Conservation (phyloP, 2,888 invertebrate species). For the Ichneumoninae sp. region DNA sequence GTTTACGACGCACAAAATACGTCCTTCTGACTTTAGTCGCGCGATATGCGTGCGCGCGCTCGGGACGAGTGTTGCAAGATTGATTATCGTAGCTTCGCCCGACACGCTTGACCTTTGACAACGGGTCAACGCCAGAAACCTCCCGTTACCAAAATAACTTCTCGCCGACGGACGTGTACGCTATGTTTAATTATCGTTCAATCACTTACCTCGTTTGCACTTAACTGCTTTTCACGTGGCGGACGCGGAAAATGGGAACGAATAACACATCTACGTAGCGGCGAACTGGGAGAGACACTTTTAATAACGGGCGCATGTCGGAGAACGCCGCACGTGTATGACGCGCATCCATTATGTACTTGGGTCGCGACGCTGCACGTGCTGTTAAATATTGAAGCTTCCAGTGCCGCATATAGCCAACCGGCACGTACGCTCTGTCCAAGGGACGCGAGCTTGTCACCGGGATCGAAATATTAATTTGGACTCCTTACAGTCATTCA, state of each 20-base stretch:
- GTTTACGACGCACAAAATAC: neutral
- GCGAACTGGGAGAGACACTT: neutral
- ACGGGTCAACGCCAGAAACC: slow-evolving; percentile 17
- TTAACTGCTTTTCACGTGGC: neutral
- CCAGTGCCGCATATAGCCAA: slow-evolving; percentile 8
- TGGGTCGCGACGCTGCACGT: slow-evolving; percentile 15
- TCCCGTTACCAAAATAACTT: slow-evolving; percentile 32
- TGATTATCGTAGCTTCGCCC: neutral
- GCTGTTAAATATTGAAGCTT: slow-evolving; percentile 29
- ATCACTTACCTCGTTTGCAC: neutral
- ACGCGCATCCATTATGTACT: neutral
- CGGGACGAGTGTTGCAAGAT: neutral
- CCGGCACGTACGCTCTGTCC: slow-evolving; percentile 2
- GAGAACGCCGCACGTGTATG: neutral
- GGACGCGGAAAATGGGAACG: neutral
- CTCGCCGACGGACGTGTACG: neutral
- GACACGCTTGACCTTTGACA: slow-evolving; percentile 30
- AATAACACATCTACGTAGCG: too few species aligned
- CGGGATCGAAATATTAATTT: neutral
- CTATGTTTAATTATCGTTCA: neutral
- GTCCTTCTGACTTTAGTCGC: neutral
- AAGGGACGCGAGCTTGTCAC: slow-evolving; percentile 4
- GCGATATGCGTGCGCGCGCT: neutral
- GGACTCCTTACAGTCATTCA: slow-evolving; percentile 26
- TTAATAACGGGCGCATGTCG: neutral